Evolutionary conservation across 2,888 invertebrate species (phyloP).

Genomic region (Augiades crinisus): DNA sequence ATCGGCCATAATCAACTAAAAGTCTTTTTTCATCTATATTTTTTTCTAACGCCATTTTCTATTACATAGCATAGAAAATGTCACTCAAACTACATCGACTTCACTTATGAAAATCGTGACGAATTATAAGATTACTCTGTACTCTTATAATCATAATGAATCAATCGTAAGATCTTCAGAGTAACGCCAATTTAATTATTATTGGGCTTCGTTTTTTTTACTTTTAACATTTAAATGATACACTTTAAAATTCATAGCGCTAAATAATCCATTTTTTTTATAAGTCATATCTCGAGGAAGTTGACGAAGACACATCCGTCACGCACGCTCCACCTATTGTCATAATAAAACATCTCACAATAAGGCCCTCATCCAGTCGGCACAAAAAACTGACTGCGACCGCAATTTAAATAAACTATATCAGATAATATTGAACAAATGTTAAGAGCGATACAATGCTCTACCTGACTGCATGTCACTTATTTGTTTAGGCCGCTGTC

Average conservation of each 20-base stretch:
- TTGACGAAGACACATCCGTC: conserved; percentile 20
- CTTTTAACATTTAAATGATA: neutral
- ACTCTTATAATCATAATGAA: no score
- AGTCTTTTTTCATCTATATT: no score
- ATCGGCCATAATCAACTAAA: no score
- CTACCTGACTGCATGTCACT: conserved; percentile 72
- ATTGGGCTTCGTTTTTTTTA: neutral
- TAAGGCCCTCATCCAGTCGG: conserved; percentile 20
- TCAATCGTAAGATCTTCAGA: no score
- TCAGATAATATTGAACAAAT: conserved; percentile 76
- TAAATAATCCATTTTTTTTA: neutral
- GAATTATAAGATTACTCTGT: no score
- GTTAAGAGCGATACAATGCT: conserved; percentile 63
- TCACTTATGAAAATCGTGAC: no score
- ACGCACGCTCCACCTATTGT: conserved; percentile 27
- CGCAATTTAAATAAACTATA: conserved; percentile 63
- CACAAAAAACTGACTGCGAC: conserved; percentile 40
- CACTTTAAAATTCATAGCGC: neutral
- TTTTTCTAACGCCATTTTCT: no score
- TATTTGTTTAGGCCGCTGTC: conserved; percentile 76
- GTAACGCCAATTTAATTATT: no score
- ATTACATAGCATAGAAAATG: no score
- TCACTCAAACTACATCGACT: no score
- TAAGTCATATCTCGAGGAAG: conserved; percentile 8
- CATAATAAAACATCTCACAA: conserved; percentile 25